phyloP scores from a whole-genome alignment of 2,113 vertebrate genomes.

The Nyctibius bracteatus region DNA sequence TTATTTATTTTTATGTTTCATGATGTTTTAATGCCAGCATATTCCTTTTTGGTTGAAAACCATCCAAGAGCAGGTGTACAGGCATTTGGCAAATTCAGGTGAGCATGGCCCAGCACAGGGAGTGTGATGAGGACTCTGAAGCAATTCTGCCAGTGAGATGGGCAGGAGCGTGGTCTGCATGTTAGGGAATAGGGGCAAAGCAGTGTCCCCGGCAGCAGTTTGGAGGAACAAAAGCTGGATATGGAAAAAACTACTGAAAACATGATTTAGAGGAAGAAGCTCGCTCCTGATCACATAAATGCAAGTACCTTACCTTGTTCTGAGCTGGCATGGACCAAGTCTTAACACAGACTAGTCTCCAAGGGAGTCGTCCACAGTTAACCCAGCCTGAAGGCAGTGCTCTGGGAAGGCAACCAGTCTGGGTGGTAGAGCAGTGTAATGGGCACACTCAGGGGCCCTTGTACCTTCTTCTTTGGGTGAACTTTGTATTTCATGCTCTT shows the following conservation, averaged over 20 bases:
- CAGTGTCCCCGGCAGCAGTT: neutral
- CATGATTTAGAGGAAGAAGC: neutral
- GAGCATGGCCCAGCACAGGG: neutral
- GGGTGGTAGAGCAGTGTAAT: accelerated
- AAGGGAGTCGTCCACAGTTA: neutral
- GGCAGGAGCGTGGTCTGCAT: neutral
- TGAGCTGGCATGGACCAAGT: neutral
- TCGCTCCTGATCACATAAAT: neutral
- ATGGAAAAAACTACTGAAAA: neutral
- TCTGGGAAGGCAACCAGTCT: neutral
- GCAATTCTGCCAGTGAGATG: neutral
- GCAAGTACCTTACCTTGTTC: neutral
- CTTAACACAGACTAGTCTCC: neutral
- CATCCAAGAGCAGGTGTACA: neutral
- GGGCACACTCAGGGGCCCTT: neutral
- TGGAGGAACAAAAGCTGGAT: neutral
- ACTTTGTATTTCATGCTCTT: neutral
- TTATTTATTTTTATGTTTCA: neutral
- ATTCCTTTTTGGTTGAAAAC: neutral
- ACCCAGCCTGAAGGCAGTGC: neutral
- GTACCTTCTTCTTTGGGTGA: neutral
- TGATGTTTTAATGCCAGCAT: neutral
- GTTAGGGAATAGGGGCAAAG: neutral
- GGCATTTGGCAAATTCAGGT: neutral
- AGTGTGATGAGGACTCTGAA: neutral